Conservation (phyloP, 2,888 invertebrate genomes). For the Rhynchonema sp. region DNA sequence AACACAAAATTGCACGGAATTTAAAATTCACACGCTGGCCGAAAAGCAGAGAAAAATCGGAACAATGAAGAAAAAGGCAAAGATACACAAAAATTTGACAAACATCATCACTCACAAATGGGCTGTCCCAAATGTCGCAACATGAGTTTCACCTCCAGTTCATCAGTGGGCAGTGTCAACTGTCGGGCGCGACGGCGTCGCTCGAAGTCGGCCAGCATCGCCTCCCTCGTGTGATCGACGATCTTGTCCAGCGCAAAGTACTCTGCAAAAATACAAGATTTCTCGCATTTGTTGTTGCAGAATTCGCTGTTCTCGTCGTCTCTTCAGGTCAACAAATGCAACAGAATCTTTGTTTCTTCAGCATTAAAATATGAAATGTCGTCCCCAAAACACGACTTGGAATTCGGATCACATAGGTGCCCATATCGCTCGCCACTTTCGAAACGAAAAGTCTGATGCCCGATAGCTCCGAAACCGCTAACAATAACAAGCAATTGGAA, state of each 20-base stretch:
- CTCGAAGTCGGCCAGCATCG: conserved; percentile 84
- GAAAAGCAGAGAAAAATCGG: too few relatives aligned
- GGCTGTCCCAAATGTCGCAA: conserved; percentile 80
- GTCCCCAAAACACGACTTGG: too few relatives aligned
- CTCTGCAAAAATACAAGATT: conserved; percentile 3
- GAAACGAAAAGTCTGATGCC: background rate
- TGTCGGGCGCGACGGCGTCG: conserved; percentile 69
- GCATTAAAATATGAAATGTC: too few relatives aligned
- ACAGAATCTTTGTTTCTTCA: background rate
- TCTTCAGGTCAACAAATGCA: background rate
- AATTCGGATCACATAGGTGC: too few relatives aligned
- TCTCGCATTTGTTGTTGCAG: too few relatives aligned
- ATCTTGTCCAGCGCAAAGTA: conserved; percentile 4
- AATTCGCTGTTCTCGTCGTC: background rate
- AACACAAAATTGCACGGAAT: too few relatives aligned
- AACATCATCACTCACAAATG: conserved; percentile 44
- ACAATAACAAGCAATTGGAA: background rate
- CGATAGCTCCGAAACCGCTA: too few relatives aligned
- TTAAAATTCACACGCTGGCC: too few relatives aligned
- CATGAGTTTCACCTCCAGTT: conserved; percentile 77
- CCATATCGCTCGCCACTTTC: too few relatives aligned
- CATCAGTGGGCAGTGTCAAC: conserved; percentile 92
- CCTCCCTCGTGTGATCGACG: conserved; percentile 43
- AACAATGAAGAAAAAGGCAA: background rate
- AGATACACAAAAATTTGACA: background rate